Percentiles rank a stretch among this genome's conserved stretches.
phyloP scores from a whole-genome alignment of 2,797 vertebrate species.

The Lepidocolaptes lacrymiger region DNA sequence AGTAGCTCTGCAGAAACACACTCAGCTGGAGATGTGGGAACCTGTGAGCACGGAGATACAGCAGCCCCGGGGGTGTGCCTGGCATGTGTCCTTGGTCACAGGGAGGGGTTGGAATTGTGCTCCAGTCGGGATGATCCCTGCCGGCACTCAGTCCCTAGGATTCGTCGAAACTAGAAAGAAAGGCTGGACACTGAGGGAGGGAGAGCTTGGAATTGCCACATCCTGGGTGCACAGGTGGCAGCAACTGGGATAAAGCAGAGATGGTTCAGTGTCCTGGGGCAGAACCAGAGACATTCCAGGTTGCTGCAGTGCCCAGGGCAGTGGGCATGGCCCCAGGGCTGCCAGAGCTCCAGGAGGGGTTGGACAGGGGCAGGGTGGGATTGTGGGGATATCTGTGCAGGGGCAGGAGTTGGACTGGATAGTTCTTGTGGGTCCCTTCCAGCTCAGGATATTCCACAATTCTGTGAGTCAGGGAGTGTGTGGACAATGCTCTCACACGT shows the following conservation, averaged over 20 bases:
- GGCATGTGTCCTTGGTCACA: not conserved
- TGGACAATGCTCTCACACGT: no score
- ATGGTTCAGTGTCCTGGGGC: fast-evolving
- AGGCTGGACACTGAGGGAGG: not conserved
- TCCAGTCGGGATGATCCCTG: not conserved
- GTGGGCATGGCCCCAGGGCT: not conserved
- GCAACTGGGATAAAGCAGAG: not conserved
- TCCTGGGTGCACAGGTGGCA: not conserved
- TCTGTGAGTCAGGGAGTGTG: no score
- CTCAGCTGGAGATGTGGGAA: not conserved
- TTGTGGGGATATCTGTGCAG: not conserved
- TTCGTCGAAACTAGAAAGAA: not conserved
- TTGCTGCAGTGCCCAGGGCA: not conserved
- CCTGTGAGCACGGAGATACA: not conserved
- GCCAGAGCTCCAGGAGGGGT: not conserved
- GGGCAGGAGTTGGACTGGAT: not conserved
- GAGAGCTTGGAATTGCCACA: not conserved
- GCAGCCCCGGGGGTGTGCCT: not conserved
- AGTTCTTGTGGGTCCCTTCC: not conserved
- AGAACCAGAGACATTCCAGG: not conserved
- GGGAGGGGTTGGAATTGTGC: not conserved
- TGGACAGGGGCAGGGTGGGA: not conserved
- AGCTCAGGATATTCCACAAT: not conserved
- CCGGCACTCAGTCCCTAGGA: not conserved
- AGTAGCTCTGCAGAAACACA: not conserved